phyloP scores from a whole-genome alignment of 1,140 invertebrate species.

The Arion vulgaris region DNA sequence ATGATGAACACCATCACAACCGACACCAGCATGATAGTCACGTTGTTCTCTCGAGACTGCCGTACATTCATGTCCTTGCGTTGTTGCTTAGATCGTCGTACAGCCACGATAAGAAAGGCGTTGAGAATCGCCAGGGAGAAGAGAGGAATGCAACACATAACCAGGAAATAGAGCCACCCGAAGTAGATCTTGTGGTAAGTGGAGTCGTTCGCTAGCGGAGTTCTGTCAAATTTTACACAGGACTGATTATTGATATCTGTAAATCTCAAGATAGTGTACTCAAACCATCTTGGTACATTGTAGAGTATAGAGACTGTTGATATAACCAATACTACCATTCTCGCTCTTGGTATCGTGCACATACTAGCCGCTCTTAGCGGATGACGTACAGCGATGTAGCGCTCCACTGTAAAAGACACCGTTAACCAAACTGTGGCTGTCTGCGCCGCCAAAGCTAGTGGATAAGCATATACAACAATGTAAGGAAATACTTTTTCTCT shows the following conservation, averaged over 20 bases:
- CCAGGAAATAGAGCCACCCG: conserved; percentile 91
- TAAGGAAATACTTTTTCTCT: conserved; percentile 83
- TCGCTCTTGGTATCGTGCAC: conserved; percentile 91
- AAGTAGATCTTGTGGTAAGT: conserved; percentile 88
- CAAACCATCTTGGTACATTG: conserved; percentile 83
- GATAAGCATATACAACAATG: conserved; percentile 87
- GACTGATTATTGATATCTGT: conserved; percentile 29
- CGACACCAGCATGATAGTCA: conserved; percentile 90
- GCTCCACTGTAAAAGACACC: conserved; percentile 93
- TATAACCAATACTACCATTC: conserved; percentile 87
- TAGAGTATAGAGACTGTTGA: conserved; percentile 87
- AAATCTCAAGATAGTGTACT: conserved; percentile 68
- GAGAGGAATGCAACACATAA: conserved; percentile 94
- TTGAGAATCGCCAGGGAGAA: conserved; percentile 88
- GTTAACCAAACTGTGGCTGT: conserved; percentile 96
- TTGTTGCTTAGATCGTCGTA: conserved; percentile 66
- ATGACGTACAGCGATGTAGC: conserved; percentile 96
- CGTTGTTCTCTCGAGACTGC: conserved; percentile 71
- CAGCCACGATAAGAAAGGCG: conserved; percentile 83
- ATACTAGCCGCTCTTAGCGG: conserved; percentile 88
- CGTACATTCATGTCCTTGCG: conserved; percentile 66
- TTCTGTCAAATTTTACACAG: conserved; percentile 78
- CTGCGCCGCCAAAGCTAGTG: conserved; percentile 87
- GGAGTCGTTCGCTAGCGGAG: conserved; percentile 80
- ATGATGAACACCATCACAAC: conserved; percentile 93